Conservation (phyloP, 2,797 vertebrate species). For the Podarcis lilfordi region DNA sequence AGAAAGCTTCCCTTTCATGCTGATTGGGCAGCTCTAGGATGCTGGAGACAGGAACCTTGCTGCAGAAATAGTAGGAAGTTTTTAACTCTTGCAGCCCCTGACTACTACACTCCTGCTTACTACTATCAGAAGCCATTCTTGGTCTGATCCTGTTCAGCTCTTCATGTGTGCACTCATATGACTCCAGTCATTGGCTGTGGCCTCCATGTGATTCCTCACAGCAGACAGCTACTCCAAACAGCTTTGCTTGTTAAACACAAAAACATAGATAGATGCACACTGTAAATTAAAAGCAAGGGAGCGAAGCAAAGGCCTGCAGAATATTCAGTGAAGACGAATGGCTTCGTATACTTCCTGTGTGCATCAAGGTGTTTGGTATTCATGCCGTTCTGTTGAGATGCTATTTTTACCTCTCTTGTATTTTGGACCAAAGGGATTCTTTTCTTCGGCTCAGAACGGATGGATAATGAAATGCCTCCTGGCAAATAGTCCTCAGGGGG, state of each 20-base stretch:
- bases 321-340: background rate
- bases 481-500: constrained; percentile 11
- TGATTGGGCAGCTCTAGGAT: too few relatives aligned
- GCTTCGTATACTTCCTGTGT: fast-evolving
- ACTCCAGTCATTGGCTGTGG: background rate
- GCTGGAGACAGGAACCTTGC: too few relatives aligned
- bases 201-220: background rate
- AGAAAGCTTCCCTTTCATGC: too few relatives aligned
- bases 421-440: constrained; percentile 27
- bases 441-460: constrained; percentile 39
- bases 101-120: too few relatives aligned
- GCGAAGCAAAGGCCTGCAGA: background rate
- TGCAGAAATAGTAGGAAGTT: background rate
- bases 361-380: constrained; percentile 37
- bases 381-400: constrained; percentile 23
- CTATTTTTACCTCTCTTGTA: constrained; percentile 22
- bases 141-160: background rate
- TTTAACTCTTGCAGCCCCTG: background rate
- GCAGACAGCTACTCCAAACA: background rate
- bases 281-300: background rate
- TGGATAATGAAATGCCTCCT: constrained; percentile 27
- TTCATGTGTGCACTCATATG: background rate
- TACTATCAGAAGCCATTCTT: background rate
- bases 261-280: background rate
- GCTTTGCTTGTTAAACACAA: background rate